These are phyloP conservation scores for Sigmodon hispidus DNA, from an alignment of 2,113 vertebrate species.

Conservation along the genomic window DNA sequence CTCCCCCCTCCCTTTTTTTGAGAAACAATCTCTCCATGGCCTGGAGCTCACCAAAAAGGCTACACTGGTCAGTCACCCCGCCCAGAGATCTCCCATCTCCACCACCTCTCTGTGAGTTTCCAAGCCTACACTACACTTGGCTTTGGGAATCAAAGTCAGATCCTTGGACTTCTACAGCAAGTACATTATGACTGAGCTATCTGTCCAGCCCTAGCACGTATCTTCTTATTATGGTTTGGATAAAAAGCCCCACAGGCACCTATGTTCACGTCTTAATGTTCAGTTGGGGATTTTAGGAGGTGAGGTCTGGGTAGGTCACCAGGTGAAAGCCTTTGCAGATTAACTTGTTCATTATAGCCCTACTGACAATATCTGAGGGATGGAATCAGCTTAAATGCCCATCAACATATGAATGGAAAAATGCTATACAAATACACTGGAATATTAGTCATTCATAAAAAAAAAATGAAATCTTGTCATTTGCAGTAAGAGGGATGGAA, in stretches of 20 bases:
- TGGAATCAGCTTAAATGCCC: background rate
- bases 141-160: background rate
- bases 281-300: background rate
- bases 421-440: background rate
- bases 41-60: background rate
- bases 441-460: background rate
- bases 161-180: background rate
- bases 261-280: background rate
- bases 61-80: background rate
- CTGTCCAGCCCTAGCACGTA: background rate
- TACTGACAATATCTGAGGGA: background rate
- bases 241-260: background rate
- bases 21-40: background rate
- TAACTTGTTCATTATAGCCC: background rate
- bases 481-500: background rate
- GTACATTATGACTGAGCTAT: background rate
- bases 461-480: background rate
- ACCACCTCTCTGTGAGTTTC: background rate
- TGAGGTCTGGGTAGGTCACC: background rate
- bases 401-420: background rate
- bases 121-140: background rate
- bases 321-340: background rate
- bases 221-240: background rate
- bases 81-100: background rate
- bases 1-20: background rate